phyloP scores from a whole-genome alignment of 2,797 vertebrate genomes.

The Podarcis siculus region DNA sequence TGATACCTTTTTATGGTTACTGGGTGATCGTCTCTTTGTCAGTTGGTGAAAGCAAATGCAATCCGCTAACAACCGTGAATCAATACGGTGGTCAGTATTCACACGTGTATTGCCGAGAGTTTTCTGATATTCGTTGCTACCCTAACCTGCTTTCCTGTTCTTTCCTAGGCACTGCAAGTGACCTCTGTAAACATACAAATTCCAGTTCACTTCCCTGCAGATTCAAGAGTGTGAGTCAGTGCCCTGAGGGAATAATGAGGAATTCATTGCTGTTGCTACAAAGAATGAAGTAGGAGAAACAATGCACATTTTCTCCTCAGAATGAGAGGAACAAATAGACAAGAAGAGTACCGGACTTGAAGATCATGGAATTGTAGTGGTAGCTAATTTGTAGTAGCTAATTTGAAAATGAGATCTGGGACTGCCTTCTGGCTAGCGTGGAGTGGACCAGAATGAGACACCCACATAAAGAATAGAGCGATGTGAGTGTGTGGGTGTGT shows the following conservation, averaged over 20 bases:
- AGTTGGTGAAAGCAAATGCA: constrained; percentile 9
- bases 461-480: neutral
- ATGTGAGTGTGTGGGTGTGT: too few species aligned
- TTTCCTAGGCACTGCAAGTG: constrained; percentile 57
- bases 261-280: constrained; percentile 69
- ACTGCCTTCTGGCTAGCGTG: neutral
- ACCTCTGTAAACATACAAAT: constrained; percentile 67
- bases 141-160: constrained; percentile 60
- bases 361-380: constrained; percentile 58
- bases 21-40: constrained; percentile 25
- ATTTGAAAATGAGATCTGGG: constrained; percentile 53
- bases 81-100: constrained; percentile 55
- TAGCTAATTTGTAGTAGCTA: constrained; percentile 56
- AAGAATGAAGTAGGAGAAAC: constrained; percentile 65
- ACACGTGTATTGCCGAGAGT: constrained; percentile 42
- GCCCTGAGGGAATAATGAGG: constrained; percentile 66
- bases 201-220: constrained; percentile 66
- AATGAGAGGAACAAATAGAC: constrained; percentile 58
- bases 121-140: constrained; percentile 65
- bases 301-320: constrained; percentile 58
- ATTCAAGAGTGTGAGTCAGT: constrained; percentile 59
- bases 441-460: neutral
- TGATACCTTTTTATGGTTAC: constrained; percentile 59
- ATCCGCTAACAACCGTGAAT: constrained; percentile 58
- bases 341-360: constrained; percentile 49